These are phyloP conservation scores for Hypselothyrea guttata DNA, from an alignment of 2,888 invertebrate species.

Conservation along the genomic window DNA sequence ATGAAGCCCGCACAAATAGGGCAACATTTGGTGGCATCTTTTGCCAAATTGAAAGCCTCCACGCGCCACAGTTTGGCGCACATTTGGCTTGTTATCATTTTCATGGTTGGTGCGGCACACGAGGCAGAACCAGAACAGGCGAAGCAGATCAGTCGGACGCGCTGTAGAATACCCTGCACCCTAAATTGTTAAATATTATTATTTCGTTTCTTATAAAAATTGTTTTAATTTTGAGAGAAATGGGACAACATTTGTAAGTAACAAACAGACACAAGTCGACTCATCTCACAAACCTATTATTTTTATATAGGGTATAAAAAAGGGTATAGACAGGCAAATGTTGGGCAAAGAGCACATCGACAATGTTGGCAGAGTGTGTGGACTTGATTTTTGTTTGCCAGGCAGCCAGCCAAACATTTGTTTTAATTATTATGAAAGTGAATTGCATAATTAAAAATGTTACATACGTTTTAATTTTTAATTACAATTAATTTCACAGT, in stretches of 20 bases:
- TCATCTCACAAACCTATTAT: no score
- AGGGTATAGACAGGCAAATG: no score
- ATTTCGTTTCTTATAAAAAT: no score
- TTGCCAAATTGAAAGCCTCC: slow-evolving; percentile 37
- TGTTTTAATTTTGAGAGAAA: no score
- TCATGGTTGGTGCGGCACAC: slow-evolving; percentile 56
- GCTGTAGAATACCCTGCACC: no score
- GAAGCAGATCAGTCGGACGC: neutral
- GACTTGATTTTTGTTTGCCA: slow-evolving; percentile 33
- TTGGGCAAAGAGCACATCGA: no score
- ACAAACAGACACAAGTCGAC: no score
- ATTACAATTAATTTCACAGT: slow-evolving; percentile 64
- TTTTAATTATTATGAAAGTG: slow-evolving; percentile 72
- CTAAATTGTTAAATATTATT: no score
- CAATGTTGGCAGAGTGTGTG: no score
- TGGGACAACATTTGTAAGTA: no score
- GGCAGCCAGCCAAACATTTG: slow-evolving; percentile 57
- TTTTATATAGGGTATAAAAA: no score
- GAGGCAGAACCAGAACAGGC: slow-evolving; percentile 11
- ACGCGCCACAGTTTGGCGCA: slow-evolving; percentile 37
- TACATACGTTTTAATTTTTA: slow-evolving; percentile 74
- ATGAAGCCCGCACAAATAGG: slow-evolving; percentile 43
- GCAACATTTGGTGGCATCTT: slow-evolving; percentile 54
- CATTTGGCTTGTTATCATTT: slow-evolving; percentile 67
- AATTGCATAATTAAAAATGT: slow-evolving; percentile 74